Base-by-base conservation (phyloP, 2,113 vertebrate species). In the Syrrhaptes paradoxus region DNA sequence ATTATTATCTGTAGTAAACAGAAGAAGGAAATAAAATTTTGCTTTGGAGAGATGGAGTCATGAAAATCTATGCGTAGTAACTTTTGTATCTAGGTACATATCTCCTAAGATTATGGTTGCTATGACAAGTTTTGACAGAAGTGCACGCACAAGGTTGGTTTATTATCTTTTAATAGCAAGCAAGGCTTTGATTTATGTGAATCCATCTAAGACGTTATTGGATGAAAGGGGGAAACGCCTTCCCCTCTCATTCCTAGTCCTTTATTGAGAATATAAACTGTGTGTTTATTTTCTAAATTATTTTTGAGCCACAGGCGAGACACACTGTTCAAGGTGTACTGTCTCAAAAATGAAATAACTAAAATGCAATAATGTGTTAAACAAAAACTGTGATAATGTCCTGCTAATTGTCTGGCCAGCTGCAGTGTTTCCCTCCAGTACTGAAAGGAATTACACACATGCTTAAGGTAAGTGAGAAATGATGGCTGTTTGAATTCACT, bases 131-230 rank as follows among this genome's bases (percentile, higher is more conserved):
- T 8, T 52, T 85, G 75, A 13, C n/a, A 57, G 51, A 85, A 58
- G 15, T 32, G 11, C 0, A 0, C 54, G 46, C 32, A 20, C 7
- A 29, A 17, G 48, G 51, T 24, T 34, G 58, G 6, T 73, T 79
- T 70, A 32, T 72, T 78, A 13, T 55, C 32, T 73, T 87, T 25
- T 38, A 78, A 6, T 11, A 55, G 43, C 13, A 54, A 46, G 32
- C 17, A 22, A 72, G n/a, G 41, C 7, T 71, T 89, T 89, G 36
- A 25, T 78, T 77, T 65, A 13, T 43, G 26, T 36, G 41, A 62
- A 48, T 83, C 32, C 20, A 18, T 72, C 32, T 34, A 32, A 34
- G 48, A 34, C 1, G 5, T 51, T 32, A 36, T 10, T 76, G 36
- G 20, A 5, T 88, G 32, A 41, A 46, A 59, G 34, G 20, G 8